phyloP scores from a whole-genome alignment of 2,888 invertebrate species.

The Norana najaformis region DNA sequence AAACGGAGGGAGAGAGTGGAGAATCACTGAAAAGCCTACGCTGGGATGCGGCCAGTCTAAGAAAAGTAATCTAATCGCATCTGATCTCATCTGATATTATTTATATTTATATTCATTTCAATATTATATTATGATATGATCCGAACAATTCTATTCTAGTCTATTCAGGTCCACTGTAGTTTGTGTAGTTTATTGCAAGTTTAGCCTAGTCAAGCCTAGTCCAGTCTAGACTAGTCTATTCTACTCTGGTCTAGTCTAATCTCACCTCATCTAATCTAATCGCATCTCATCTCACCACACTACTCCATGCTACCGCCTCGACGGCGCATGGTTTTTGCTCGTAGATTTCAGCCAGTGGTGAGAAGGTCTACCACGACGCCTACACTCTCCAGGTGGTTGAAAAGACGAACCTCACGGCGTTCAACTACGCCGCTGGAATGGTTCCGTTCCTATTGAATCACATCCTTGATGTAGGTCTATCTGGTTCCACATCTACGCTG shows the following conservation, averaged over 20 bases:
- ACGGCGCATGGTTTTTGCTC: not conserved
- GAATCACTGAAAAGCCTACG: slow-evolving; percentile 50
- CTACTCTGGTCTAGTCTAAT: not conserved
- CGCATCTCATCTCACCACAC: not conserved
- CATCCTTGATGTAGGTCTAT: slow-evolving; percentile 55
- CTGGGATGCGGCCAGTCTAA: slow-evolving; percentile 60
- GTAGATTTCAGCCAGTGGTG: slow-evolving; percentile 56
- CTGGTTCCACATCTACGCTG: not conserved
- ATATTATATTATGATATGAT: not conserved
- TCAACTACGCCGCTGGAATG: slow-evolving; percentile 61
- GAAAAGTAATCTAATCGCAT: slow-evolving; percentile 52
- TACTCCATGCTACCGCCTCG: no score
- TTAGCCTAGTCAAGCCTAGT: not conserved
- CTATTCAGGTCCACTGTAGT: not conserved
- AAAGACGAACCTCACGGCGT: slow-evolving; percentile 50
- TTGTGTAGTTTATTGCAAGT: not conserved
- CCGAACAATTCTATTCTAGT: not conserved
- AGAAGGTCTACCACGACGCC: slow-evolving; percentile 54
- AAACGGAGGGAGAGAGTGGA: slow-evolving; percentile 36
- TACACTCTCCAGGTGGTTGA: slow-evolving; percentile 61
- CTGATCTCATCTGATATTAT: not conserved
- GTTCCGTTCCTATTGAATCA: slow-evolving; percentile 62
- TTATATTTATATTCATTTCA: not conserved
- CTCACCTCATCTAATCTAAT: not conserved
- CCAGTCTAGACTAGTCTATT: not conserved